These are phyloP conservation scores for Elaeidobius kamerunicus DNA, from an alignment of 2,888 invertebrate species.

Conservation along the genomic window DNA sequence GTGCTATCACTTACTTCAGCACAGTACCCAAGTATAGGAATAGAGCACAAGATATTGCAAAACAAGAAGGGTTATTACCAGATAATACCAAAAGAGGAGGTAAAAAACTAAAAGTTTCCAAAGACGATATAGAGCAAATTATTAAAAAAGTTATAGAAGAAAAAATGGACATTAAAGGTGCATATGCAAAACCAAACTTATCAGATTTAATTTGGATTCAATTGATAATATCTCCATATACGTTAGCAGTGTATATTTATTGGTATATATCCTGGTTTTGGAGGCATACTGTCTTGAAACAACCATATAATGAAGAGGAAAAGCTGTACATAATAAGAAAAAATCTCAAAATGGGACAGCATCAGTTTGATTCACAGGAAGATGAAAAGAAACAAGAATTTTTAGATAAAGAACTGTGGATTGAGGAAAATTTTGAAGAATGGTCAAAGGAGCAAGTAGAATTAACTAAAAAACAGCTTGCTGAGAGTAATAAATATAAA, in stretches of 20 bases:
- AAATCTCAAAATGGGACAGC: conserved; percentile 67
- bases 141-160: conserved; percentile 82
- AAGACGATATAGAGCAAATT: conserved; percentile 76
- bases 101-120: conserved; percentile 44
- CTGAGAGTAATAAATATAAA: conserved; percentile 84
- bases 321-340: conserved; percentile 82
- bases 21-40: conserved; percentile 85
- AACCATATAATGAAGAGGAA: conserved; percentile 79
- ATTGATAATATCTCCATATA: conserved; percentile 75
- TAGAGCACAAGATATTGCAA: conserved; percentile 69
- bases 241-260: conserved; percentile 62
- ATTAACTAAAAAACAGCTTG: conserved; percentile 77
- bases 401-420: conserved; percentile 76
- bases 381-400: conserved; percentile 72
- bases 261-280: conserved; percentile 82
- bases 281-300: conserved; percentile 70
- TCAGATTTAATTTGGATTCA: conserved; percentile 81
- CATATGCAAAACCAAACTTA: conserved; percentile 81
- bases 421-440: conserved; percentile 68
- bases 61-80: conserved; percentile 55
- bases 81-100: conserved; percentile 51
- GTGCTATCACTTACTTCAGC: conserved; percentile 84
- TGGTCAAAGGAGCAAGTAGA: conserved; percentile 86
- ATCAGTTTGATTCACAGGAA: conserved; percentile 70
- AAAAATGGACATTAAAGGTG: conserved; percentile 92